Base-by-base conservation (phyloP, 2,888 invertebrate species). In the Ennomos fuscantarius region DNA sequence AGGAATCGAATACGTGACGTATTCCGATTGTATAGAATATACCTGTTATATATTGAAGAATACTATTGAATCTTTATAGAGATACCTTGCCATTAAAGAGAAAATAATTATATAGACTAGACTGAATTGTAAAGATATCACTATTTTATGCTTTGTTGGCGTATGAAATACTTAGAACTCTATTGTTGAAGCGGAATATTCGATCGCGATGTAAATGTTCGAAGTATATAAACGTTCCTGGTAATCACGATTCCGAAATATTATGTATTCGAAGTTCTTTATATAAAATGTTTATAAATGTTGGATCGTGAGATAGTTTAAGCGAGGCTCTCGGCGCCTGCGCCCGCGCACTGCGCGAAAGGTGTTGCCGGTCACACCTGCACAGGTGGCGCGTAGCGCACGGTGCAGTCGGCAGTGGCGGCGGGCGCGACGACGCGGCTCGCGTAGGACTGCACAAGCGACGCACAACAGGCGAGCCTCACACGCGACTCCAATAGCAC, bases 41-140 rank as follows among this genome's bases (percentile, higher is more conserved):
- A 91, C 83, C 87, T 89, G 89, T 89, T 92, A 89, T 87, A 87
- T 89, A 89, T 87, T 87, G 87, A 87, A 78, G 79, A 81, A 87
- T 86, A 87, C 87, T 90, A 90, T 91, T 89, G 89, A 90, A 87
- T 89, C 91, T 92, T 89, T 90, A 89, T 89, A 91, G 89, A 86
- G 87, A 89, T 86, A 90, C 90, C 91, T 91, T 91, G 90, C 91
- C 91, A 90, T 88, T 88, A 84, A 90, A 84, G 82, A 81, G 86
- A 81, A 83, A 86, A 85, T 89, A 88, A 90, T 89, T 89, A 88
- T 89, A 90, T 92, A 92, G 92, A 88, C 89, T 92, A 92, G 91
- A 92, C 91, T 92, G 92, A 92, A 81, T 88, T 89, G 87, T 91
- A 90, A 91, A 89, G 84, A 91, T 92, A 92, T 92, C 91, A 91